Base-by-base conservation (phyloP, 1,140 invertebrate species). In the Pseudobourletiella spinata region DNA sequence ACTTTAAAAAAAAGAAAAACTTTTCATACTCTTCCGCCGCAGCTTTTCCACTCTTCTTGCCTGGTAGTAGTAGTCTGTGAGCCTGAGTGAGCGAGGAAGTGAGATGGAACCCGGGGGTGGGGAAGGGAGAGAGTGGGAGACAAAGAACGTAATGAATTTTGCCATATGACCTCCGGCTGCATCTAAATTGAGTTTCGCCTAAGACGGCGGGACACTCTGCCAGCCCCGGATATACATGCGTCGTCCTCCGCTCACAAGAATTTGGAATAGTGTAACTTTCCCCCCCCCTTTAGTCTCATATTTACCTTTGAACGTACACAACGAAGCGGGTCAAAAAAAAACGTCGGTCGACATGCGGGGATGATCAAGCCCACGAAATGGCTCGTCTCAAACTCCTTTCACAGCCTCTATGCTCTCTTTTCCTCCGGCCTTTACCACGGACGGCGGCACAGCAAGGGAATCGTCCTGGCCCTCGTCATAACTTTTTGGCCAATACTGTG, bases 301-400 rank as follows among this genome's bases (percentile, higher is more conserved):
- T n/a, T n/a, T n/a, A n/a, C n/a, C n/a, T n/a, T n/a, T n/a, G n/a
- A n/a, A 59, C 29, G 39, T 29, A 29, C 39, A 51, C 24, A 50
- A 46, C 35, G 39, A 60, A 18, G 15, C 44, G 30, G 30, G 29
- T 29, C 28, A 60, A 52, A 52, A 11, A 52, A 6, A 52, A 52
- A 26, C 11, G 35, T 39, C 35, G 11, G n/a, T 11, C 11, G 11
- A 11, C n/a, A n/a, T n/a, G n/a, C n/a, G n/a, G n/a, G n/a, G n/a
- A n/a, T n/a, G n/a, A n/a, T n/a, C n/a, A n/a, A n/a, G n/a, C n/a
- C n/a, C n/a, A n/a, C n/a, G n/a, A n/a, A n/a, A n/a, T n/a, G n/a
- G n/a, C n/a, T n/a, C n/a, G n/a, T 11, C n/a, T 39, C 11, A 39
- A 39, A 11, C n/a, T 39, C 35, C 35, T n/a, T 39, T 39, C 35